Evolutionary conservation across 2,113 vertebrate species (phyloP), one percentile per base, ranked within the genome.

Genomic region (Procavia capensis): DNA sequence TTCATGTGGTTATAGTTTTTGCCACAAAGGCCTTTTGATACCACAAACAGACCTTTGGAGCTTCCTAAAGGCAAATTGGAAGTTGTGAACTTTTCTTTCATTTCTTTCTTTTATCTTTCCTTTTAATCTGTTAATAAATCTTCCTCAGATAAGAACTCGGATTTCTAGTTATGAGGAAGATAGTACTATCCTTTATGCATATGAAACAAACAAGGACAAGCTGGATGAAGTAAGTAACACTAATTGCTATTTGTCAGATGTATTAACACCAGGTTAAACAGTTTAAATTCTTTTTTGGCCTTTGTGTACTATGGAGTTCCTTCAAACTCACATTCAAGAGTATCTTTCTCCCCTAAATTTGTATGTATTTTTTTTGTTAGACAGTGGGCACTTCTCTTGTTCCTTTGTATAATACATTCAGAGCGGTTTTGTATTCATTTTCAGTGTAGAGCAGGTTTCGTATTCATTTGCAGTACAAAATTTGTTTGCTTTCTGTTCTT

Each of bases 211-310:
- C 31, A 94, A 95, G 88, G 87, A 97, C 92, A 97, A 89, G 95
- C 85, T 97, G 94, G 96, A 89, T 97, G 75, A 50, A 34, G 98
- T 98, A 98, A 98, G 98, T 98, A 96, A 80, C 78, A 11, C 68
- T 29, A 85, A 59, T 63, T 94, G 22, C 82, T 95, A 16, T 34
- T 92, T 90, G 50, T 41, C 54, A 88, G 82, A 31, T 90, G 47
- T 50, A 84, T 78, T 57, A 80, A 39, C 45, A 79, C 34, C 29
- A 83, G 90, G 54, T 90, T 95, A 89, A 97, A 88, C n/a, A 31
- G 39, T 64, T 86, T 96, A 54, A 84, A 63, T 86, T 90, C n/a
- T 47, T 50, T 85, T 85, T 85, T 36, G 34, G 22, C n/a, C 22
- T n/a, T 59, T 50, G 27, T 64, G n/a, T 31, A 63, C 22, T 85